Percentiles rank a stretch among this genome's conserved stretches.
Conservation (phyloP, 2,888 invertebrate species). For the Drosophila sordidapex region DNA sequence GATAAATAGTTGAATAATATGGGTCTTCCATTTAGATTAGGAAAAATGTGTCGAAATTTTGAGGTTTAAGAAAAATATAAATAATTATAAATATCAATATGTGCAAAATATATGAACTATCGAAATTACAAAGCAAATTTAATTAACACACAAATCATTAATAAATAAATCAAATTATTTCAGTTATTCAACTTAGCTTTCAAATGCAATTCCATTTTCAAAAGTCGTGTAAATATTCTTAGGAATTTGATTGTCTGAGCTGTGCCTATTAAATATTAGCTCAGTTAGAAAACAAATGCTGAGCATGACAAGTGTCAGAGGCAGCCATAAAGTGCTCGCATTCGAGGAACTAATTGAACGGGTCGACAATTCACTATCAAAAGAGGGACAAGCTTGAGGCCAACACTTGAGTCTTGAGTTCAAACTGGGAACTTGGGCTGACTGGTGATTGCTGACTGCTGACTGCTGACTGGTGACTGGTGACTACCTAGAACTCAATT, state of each 20-base stretch:
- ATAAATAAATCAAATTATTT: too few species aligned
- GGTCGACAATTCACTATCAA: slow-evolving; percentile 39
- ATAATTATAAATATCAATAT: not conserved
- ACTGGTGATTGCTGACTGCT: slow-evolving; percentile 41
- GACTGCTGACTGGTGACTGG: slow-evolving; percentile 29
- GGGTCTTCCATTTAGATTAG: too few species aligned
- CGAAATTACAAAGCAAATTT: not conserved
- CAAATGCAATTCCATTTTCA: not conserved
- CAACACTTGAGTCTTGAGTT: slow-evolving; percentile 38
- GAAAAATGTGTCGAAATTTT: not conserved
- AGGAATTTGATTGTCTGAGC: not conserved
- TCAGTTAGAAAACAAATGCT: slow-evolving; percentile 45
- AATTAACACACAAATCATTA: not conserved
- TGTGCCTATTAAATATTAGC: slow-evolving; percentile 45
- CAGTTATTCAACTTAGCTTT: not conserved
- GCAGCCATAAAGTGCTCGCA: slow-evolving; percentile 37
- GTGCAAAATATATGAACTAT: not conserved
- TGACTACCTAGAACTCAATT: slow-evolving; percentile 76
- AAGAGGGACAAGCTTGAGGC: slow-evolving; percentile 25
- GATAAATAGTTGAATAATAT: too few species aligned
- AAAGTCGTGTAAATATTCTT: not conserved
- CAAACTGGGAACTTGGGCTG: slow-evolving; percentile 16
- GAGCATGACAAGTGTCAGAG: slow-evolving; percentile 45
- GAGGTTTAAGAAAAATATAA: not conserved
- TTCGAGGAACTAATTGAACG: slow-evolving; percentile 74